These are phyloP conservation scores for Somateria mollissima DNA, from an alignment of 2,797 vertebrate species.

Conservation along the genomic window DNA sequence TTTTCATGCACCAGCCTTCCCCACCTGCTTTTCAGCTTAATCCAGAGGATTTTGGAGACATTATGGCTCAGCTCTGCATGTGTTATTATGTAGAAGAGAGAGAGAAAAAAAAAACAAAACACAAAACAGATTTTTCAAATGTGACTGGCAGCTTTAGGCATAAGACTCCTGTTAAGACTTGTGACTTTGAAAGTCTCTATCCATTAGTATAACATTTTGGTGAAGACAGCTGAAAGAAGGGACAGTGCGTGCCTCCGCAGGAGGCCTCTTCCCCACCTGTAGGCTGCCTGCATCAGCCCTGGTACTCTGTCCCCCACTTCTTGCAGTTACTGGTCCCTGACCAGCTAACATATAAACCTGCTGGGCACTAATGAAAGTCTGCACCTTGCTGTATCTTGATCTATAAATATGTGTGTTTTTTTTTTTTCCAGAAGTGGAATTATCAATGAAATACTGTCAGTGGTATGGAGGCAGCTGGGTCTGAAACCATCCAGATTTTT, in stretches of 20 bases:
- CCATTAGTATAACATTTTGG: neutral
- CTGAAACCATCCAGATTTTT: neutral
- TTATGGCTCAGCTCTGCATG: constrained; percentile 13
- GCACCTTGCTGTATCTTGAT: too few relatives aligned
- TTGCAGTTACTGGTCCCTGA: neutral
- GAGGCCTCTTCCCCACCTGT: neutral
- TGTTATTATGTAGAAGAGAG: neutral
- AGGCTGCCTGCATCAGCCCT: neutral
- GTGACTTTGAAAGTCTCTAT: neutral
- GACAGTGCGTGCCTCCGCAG: neutral
- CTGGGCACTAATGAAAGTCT: neutral
- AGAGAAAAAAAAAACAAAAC: neutral
- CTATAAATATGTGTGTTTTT: neutral
- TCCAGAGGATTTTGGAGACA: constrained; percentile 30
- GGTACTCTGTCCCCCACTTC: neutral
- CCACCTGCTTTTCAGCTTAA: neutral
- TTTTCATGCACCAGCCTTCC: neutral
- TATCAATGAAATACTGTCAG: neutral
- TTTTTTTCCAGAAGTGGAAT: neutral
- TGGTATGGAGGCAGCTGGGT: neutral
- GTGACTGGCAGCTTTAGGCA: neutral
- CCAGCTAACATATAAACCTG: neutral
- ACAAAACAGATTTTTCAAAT: neutral
- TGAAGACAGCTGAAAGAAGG: neutral
- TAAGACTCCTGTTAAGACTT: neutral